Conservation (phyloP, 2,113 vertebrate genomes). For the Pelobates fuscus region DNA sequence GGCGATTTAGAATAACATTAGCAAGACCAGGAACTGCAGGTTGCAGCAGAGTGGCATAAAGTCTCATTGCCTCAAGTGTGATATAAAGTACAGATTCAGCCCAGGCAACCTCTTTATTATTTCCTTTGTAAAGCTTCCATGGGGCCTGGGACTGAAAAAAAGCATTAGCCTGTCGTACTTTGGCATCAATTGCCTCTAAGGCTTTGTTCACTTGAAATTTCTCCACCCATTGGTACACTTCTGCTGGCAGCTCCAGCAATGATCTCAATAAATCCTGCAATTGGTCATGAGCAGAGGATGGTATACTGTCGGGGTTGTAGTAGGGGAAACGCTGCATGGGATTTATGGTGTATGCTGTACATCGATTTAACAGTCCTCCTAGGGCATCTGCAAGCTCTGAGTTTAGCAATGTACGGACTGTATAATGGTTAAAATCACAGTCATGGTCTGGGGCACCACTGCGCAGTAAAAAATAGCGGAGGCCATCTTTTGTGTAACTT, state of each 20-base stretch:
- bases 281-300: slow-evolving; percentile 72
- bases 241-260: slow-evolving; percentile 68
- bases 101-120: slow-evolving; percentile 72
- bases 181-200: slow-evolving; percentile 78
- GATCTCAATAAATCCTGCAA: slow-evolving; percentile 79
- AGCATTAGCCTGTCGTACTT: slow-evolving; percentile 82
- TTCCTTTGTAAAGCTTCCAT: slow-evolving; percentile 77
- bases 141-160: slow-evolving; percentile 90
- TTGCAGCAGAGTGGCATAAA: slow-evolving; percentile 87
- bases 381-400: slow-evolving; percentile 86
- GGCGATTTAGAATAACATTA: slow-evolving; percentile 77
- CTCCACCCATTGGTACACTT: slow-evolving; percentile 74
- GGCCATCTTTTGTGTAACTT: slow-evolving; percentile 79
- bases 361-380: slow-evolving; percentile 90
- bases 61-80: slow-evolving; percentile 83
- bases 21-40: slow-evolving; percentile 79
- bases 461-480: slow-evolving; percentile 91
- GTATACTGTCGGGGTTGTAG: not conserved
- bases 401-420: slow-evolving; percentile 84
- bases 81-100: slow-evolving; percentile 83
- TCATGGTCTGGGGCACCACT: slow-evolving; percentile 89
- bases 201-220: slow-evolving; percentile 85
- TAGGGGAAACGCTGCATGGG: slow-evolving; percentile 77
- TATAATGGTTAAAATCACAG: slow-evolving; percentile 85
- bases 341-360: slow-evolving; percentile 82